These are phyloP conservation scores for Ginglymostoma cirratum DNA, from an alignment of 2,113 vertebrate species.

Conservation along the genomic window DNA sequence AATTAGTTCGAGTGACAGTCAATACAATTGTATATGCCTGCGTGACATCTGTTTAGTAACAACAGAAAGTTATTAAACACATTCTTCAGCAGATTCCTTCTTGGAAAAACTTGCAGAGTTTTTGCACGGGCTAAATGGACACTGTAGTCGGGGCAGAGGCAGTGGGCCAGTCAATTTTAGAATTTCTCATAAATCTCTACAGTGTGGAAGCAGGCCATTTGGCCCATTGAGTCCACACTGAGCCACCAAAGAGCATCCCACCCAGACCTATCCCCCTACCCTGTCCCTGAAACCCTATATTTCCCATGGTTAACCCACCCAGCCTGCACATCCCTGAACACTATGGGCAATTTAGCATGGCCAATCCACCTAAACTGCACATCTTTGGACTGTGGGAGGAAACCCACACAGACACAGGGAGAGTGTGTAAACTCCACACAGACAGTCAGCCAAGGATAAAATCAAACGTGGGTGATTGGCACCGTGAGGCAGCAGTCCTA, in stretches of 20 bases:
- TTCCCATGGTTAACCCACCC: too few species aligned
- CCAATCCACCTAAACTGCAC: too few species aligned
- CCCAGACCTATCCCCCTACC: too few species aligned
- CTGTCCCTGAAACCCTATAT: too few species aligned
- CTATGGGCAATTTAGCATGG: too few species aligned
- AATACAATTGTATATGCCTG: background rate
- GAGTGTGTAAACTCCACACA: too few species aligned
- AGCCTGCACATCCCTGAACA: too few species aligned
- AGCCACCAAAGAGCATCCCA: background rate
- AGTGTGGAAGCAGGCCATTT: background rate
- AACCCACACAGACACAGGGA: too few species aligned
- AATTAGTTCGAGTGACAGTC: background rate
- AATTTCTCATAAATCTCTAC: background rate
- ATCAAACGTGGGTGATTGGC: too few species aligned
- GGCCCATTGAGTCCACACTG: background rate
- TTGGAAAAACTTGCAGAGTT: background rate
- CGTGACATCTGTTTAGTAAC: background rate
- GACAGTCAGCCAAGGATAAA: too few species aligned
- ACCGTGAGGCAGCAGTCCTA: too few species aligned
- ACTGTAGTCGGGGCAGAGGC: background rate
- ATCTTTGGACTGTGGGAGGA: too few species aligned
- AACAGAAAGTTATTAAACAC: background rate
- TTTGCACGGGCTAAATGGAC: background rate
- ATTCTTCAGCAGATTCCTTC: background rate
- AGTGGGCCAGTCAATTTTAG: background rate